phyloP scores from a whole-genome alignment of 30 jellyfish, hydroid and myxozoan species.

The Kudoa iwatai region DNA sequence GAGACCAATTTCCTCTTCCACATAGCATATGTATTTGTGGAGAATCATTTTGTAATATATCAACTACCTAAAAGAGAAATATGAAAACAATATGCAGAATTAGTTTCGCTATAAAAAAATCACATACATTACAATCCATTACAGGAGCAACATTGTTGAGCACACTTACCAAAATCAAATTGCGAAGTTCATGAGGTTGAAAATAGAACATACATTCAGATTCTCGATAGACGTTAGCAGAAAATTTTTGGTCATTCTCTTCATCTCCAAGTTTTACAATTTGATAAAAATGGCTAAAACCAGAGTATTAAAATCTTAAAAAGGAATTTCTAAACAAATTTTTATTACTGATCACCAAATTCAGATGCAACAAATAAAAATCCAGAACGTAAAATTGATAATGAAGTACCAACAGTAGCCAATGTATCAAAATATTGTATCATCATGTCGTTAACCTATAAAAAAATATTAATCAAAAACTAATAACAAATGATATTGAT shows the following conservation, averaged over 20 bases:
- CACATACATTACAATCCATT: conserved; percentile 90
- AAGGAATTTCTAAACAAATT: no score
- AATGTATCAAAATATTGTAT: conserved; percentile 53
- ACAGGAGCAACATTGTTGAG: conserved; percentile 77
- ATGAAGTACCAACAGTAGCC: conserved; percentile 58
- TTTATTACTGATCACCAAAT: conserved; percentile 59
- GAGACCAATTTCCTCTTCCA: conserved; percentile 80
- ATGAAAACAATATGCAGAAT: no score
- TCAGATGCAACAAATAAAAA: conserved; percentile 45
- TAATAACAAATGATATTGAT: conserved; percentile 40
- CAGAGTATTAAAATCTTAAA: no score
- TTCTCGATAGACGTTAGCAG: conserved; percentile 41
- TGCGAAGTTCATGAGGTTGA: conserved; percentile 41
- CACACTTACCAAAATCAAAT: conserved; percentile 35
- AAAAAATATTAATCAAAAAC: no score
- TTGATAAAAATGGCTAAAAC: conserved; percentile 50
- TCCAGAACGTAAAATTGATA: conserved; percentile 58
- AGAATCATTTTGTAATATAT: conserved; percentile 56
- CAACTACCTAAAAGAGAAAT: no score
- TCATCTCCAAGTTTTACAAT: conserved; percentile 89
- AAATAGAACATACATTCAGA: conserved; percentile 45
- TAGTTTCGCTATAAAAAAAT: no score
- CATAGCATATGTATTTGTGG: conserved; percentile 67
- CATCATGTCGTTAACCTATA: no score
- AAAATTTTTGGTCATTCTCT: conserved; percentile 69